These are phyloP conservation scores for Peromyscus maniculatus DNA, from an alignment of 2,113 vertebrate species.

Conservation along the genomic window DNA sequence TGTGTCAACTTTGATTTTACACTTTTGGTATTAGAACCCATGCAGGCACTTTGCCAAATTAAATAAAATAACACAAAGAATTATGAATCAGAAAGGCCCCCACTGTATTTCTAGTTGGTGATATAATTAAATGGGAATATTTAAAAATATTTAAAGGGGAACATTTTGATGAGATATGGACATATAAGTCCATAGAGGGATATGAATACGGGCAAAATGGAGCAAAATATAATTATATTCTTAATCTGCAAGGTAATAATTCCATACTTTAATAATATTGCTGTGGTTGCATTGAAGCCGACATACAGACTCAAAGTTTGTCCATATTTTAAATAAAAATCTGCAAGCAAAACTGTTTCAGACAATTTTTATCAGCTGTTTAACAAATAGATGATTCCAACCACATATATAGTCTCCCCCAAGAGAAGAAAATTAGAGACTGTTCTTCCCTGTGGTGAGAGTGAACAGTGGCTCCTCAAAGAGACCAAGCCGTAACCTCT, in stretches of 20 bases:
- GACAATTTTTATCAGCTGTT: slow-evolving; percentile 38
- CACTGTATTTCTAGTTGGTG: background rate
- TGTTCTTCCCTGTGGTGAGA: background rate
- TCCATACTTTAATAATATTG: slow-evolving; percentile 7
- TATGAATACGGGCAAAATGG: background rate
- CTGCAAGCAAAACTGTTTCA: background rate
- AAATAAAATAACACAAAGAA: slow-evolving; percentile 4
- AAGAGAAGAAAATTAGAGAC: background rate
- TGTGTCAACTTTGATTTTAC: slow-evolving; percentile 12
- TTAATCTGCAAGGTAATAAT: slow-evolving; percentile 12
- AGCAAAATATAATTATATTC: background rate
- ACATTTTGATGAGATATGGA: background rate
- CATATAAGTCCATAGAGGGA: background rate
- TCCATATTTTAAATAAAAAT: slow-evolving; percentile 1
- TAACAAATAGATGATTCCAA: background rate
- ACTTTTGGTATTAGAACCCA: background rate
- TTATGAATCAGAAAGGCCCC: slow-evolving; percentile 19
- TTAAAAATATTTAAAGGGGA: slow-evolving; percentile 20
- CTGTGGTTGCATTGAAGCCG: background rate
- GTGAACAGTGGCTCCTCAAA: background rate
- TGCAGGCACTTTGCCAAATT: slow-evolving; percentile 4
- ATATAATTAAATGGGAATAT: background rate
- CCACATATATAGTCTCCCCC: background rate
- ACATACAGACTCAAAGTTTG: background rate
- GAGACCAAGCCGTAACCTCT: background rate